Conservation (phyloP, 2,113 vertebrate genomes). For the Raja brachyura region DNA sequence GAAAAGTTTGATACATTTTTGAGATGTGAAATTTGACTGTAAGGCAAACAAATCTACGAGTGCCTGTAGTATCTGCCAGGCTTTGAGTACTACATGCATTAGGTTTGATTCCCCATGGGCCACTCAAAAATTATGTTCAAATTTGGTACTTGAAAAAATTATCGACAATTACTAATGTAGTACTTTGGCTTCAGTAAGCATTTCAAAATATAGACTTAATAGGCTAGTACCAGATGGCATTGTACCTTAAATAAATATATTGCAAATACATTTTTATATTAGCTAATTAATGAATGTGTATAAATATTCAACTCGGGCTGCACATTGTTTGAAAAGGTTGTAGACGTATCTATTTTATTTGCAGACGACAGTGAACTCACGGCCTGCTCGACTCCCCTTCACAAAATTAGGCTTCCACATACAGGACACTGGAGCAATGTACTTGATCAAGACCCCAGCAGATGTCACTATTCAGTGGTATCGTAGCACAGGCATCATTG, state of each 20-base stretch:
- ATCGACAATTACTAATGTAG: background rate
- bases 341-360: conserved; percentile 40
- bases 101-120: background rate
- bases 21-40: background rate
- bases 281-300: background rate
- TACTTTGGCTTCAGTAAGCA: background rate
- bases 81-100: background rate
- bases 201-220: background rate
- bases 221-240: background rate
- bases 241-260: background rate
- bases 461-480: conserved; percentile 88
- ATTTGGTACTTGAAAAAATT: background rate
- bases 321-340: background rate
- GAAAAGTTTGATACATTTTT: background rate
- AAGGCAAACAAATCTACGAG: background rate
- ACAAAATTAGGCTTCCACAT: conserved; percentile 71
- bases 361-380: conserved; percentile 81
- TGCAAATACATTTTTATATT: background rate
- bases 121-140: background rate
- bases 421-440: conserved; percentile 92
- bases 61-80: background rate
- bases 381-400: conserved; percentile 72
- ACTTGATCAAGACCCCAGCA: conserved; percentile 78
- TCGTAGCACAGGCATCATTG: conserved; percentile 88
- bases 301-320: background rate